Base-by-base conservation (phyloP, 2,888 invertebrate species). In the Spodoptera littoralis region DNA sequence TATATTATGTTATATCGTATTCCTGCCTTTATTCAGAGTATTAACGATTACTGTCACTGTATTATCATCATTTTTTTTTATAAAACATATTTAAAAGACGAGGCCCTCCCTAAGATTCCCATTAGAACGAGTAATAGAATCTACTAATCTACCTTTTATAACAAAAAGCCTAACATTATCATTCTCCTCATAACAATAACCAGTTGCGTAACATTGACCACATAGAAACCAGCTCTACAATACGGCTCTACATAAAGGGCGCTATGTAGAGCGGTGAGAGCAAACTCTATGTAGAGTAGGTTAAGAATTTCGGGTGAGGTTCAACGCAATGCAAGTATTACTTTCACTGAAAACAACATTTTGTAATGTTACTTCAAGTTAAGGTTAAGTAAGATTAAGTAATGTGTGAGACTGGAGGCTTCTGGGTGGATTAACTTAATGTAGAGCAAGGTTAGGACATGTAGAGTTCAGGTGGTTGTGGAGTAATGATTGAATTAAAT, bases 261-360 rank as follows among this genome's bases (percentile, higher is more conserved):
- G 13, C 24, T 45, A 75, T 69, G 47, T 70, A 51, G 56, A 70
- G 50, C 63, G 44, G 64, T 22, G 57, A 63, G 59, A 74, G 70
- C 11, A 36, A n/a, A 41, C 13, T 47, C 22, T 49, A 73, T 73
- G 69, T 74, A 47, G 72, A 73, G 76, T 71, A 70, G 73, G 76
- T 57, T 70, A 73, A 53, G 45, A 68, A 56, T 62, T 71, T 71
- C 44, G 59, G 57, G 41, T 74, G 70, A 69, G 63, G 53, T 74
- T 73, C 62, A 68, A 64, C 48, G 43, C 60, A 53, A 59, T 53
- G 30, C 48, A 50, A 67, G 46, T 36, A 11, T 52, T 55, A 61
- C 76, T 73, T 76, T 73, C 71, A 65, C 72, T 70, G 55, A 12
- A 36, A 41, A 61, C 11, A 4, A 27, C 2, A 45, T 73, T 59